Conservation (phyloP, 2,888 invertebrate species). For the Tenthredo mesomela region DNA sequence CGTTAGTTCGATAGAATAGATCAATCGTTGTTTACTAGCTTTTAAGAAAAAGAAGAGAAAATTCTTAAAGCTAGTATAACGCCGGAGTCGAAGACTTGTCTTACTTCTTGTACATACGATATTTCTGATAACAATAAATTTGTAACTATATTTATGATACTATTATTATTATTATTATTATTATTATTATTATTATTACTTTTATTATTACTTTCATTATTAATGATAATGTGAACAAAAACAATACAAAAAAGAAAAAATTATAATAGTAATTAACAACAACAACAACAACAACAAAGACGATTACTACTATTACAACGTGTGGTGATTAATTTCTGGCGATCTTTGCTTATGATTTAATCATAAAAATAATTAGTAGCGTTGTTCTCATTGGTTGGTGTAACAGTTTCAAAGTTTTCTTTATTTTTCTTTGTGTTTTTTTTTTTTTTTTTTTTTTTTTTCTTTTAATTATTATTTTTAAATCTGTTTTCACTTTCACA, state of each 20-base stretch:
- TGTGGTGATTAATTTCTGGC: constrained; percentile 24
- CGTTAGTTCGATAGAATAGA: not conserved
- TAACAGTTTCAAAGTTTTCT: not conserved
- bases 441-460: not conserved
- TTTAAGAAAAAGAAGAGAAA: not conserved
- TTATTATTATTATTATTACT: not conserved
- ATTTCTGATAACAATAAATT: constrained; percentile 49
- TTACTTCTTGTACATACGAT: constrained; percentile 59
- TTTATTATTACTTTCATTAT: constrained; percentile 34
- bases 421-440: not conserved
- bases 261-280: not conserved
- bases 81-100: constrained; percentile 58
- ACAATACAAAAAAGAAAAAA: not conserved
- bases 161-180: constrained; percentile 30
- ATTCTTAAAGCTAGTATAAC: constrained; percentile 14
- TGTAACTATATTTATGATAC: constrained; percentile 43
- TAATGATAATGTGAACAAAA: not conserved
- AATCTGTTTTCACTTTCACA: constrained; percentile 29
- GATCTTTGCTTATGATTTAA: not conserved
- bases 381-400: not conserved
- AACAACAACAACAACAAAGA: not conserved
- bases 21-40: constrained; percentile 26
- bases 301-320: not conserved
- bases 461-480: not conserved
- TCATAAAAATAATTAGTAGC: not conserved